Conservation (phyloP, 2,797 vertebrate species). For the Anas georgica region DNA sequence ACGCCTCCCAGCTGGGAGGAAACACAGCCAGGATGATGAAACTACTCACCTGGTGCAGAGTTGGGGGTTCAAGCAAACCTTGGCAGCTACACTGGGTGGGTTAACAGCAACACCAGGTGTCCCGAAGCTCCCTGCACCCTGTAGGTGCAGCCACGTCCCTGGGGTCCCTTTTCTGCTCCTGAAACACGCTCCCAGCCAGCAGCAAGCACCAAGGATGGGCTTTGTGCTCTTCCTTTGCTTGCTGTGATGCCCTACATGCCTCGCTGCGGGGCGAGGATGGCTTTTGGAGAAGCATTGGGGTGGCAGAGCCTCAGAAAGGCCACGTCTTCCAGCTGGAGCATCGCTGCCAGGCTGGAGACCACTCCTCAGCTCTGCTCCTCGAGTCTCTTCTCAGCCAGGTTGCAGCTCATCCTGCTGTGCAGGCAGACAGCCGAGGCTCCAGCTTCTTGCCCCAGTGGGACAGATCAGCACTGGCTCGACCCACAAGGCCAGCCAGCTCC, state of each 20-base stretch:
- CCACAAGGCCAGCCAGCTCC: background rate
- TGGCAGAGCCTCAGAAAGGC: background rate
- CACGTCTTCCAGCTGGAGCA: no score
- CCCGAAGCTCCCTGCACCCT: no score
- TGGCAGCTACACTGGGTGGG: no score
- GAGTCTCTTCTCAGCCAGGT: background rate
- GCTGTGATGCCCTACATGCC: background rate
- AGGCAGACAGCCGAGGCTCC: background rate
- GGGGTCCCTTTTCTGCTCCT: no score
- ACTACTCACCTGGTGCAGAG: no score
- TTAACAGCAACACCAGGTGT: no score
- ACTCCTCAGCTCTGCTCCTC: background rate
- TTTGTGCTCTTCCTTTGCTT: background rate
- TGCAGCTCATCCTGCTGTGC: background rate
- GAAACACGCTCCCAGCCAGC: no score
- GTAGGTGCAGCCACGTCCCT: no score
- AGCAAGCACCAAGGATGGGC: no score
- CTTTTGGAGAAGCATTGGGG: background rate
- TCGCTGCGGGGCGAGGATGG: accelerated
- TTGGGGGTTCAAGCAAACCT: no score
- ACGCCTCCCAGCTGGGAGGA: background rate
- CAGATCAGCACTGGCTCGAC: accelerated
- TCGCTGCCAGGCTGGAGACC: accelerated
- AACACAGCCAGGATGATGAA: accelerated
- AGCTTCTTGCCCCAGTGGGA: accelerated